These are phyloP conservation scores for Dendroctonus ponderosae DNA, from an alignment of 1,140 invertebrate species.

Conservation along the genomic window DNA sequence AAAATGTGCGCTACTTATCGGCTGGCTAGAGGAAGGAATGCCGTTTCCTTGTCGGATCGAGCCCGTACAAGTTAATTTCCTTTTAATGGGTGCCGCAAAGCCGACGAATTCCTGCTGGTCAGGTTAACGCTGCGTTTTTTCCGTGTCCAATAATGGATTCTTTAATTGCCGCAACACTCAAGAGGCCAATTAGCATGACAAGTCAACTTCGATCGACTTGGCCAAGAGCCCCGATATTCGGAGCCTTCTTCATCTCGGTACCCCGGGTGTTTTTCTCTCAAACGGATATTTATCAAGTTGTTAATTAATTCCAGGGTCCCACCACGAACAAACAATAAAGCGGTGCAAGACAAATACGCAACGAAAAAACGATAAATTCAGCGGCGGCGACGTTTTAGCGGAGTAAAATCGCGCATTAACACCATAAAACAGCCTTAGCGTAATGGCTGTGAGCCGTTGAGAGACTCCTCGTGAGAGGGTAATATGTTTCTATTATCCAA, in stretches of 20 bases:
- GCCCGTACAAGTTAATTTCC: conserved; percentile 16
- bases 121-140: neutral
- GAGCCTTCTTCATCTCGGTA: too few relatives aligned
- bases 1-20: too few relatives aligned
- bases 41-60: conserved; percentile 6
- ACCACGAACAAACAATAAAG: conserved; percentile 22
- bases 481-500: conserved; percentile 52
- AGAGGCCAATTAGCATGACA: too few relatives aligned
- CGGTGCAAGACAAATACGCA: conserved; percentile 15
- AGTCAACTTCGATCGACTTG: too few relatives aligned
- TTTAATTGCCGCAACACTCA: conserved; percentile 3
- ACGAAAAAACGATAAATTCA: conserved; percentile 29
- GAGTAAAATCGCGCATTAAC: conserved; percentile 52
- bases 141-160: neutral
- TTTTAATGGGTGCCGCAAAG: conserved; percentile 13
- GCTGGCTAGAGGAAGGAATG: conserved; percentile 7
- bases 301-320: conserved; percentile 8
- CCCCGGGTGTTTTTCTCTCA: too few relatives aligned
- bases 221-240: too few relatives aligned
- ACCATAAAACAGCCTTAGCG: conserved; percentile 52
- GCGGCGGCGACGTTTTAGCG: conserved; percentile 32
- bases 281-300: neutral
- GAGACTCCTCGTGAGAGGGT: conserved; percentile 48
- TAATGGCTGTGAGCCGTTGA: conserved; percentile 51
- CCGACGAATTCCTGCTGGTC: neutral